Percentiles rank a stretch among this genome's conserved stretches.
Evolutionary conservation across 2,888 invertebrate genomes (phyloP).

Genomic region (Linnaemya tessellans): DNA sequence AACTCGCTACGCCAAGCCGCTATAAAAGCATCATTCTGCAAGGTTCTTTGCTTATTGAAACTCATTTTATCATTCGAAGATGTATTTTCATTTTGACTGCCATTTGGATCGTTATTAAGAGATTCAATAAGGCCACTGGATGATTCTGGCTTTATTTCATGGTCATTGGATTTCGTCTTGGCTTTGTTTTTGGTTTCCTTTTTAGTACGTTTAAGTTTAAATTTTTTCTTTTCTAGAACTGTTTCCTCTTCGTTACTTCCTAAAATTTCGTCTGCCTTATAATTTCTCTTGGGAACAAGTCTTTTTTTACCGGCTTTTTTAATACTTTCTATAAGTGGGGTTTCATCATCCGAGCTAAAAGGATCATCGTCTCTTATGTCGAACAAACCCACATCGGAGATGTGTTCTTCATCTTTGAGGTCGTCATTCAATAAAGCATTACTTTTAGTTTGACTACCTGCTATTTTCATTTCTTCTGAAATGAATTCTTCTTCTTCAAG

Average conservation of each 20-base stretch:
- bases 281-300: conserved; percentile 38
- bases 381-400: conserved; percentile 46
- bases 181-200: conserved; percentile 15
- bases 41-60: conserved; percentile 58
- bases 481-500: conserved; percentile 42
- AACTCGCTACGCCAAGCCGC: conserved; percentile 70
- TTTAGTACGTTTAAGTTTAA: conserved; percentile 21
- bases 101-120: conserved; percentile 19
- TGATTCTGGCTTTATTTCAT: background rate
- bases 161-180: conserved; percentile 3
- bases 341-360: conserved; percentile 72
- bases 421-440: conserved; percentile 30
- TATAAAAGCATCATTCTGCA: conserved; percentile 68
- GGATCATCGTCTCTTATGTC: conserved; percentile 39
- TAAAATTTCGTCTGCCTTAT: conserved; percentile 62
- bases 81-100: conserved; percentile 20
- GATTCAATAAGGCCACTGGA: background rate
- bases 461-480: conserved; percentile 9
- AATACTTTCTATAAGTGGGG: conserved; percentile 69
- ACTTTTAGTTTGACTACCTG: background rate
- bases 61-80: conserved; percentile 52
- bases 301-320: conserved; percentile 51
- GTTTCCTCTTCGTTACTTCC: conserved; percentile 11
- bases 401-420: conserved; percentile 56
- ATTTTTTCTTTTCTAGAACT: background rate